Evolutionary conservation across 2,797 vertebrate genomes (phyloP).

Genomic region (Enoplosus armatus): DNA sequence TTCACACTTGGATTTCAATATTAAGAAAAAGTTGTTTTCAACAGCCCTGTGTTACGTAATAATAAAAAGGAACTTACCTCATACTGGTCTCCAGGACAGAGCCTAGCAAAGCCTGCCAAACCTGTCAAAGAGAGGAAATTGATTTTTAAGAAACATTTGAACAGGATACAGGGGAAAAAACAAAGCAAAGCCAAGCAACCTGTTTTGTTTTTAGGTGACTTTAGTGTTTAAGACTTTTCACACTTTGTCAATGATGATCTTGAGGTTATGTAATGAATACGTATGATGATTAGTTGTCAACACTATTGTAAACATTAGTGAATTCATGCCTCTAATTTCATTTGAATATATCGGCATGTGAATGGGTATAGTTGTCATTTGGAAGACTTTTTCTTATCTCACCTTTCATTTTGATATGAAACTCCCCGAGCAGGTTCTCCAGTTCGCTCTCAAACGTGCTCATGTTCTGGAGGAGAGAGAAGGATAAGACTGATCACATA

Average conservation of each 20-base stretch:
- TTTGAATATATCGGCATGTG: background rate
- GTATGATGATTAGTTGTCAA: background rate
- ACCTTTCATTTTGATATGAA: conserved; percentile 99
- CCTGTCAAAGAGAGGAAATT: conserved; percentile 64
- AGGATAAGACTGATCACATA: conserved; percentile 37
- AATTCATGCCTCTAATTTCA: background rate
- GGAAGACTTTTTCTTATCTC: conserved; percentile 9
- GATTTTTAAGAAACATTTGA: background rate
- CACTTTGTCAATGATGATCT: background rate
- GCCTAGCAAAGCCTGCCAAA: conserved; percentile 85
- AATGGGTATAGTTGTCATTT: background rate
- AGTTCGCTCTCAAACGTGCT: conserved; percentile 94
- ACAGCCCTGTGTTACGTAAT: background rate
- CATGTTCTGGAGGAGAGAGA: conserved; percentile 90
- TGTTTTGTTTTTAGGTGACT: background rate
- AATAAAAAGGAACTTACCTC: conserved; percentile 72
- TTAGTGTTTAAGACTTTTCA: conserved; percentile 3
- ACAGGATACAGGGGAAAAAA: background rate
- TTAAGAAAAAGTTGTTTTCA: background rate
- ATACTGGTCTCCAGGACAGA: conserved; percentile 88
- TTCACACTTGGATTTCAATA: background rate
- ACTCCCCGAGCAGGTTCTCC: conserved; percentile 96
- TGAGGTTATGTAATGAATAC: background rate
- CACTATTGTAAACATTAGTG: background rate
- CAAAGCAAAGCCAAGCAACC: background rate